Base-by-base conservation (phyloP, 2,113 vertebrate species). In the Sorex fumeus region DNA sequence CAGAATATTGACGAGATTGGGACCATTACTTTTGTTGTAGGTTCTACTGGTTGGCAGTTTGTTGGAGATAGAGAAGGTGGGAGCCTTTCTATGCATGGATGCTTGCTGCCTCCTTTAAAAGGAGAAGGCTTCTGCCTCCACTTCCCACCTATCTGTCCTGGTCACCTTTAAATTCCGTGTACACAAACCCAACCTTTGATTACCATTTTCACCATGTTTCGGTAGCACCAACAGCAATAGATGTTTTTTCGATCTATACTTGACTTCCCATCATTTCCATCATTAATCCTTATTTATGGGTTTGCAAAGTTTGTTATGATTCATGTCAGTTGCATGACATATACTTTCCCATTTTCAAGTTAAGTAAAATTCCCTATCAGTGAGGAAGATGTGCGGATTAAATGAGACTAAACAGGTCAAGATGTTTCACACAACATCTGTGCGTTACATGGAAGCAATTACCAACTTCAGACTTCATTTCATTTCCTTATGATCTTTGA, bases 401-500 rank as follows among this genome's bases (percentile, higher is more conserved):
- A 32, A 18, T 2, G 43, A 66, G 62, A 62, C 19, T 18, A 77
- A 13, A 16, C 34, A 25, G 23, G 8, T 34, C 19, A 53, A 69
- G 10, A 15, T 34, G 18, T 12, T 53, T 16, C 40, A n/a, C 32
- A 27, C 0, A 30, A 5, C 25, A 19, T 6, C 10, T 36, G 53
- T 0, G 4, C 30, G 19, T 15, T 45, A 3, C 5, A 0, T 32
- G 10, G 28, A 18, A 45, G 50, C 16, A 6, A 25, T 3, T 32
- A 32, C 64, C 64, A 2, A 0, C 0, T 1, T 28, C 11, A 67
- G 19, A 13, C 8, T 11, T 13, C 10, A 4, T 12, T 27, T 43
- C 34, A 77, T 80, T 36, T 8, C 8, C 40, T 67, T 27, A 2
- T 8, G 25, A 62, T 12, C 16, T 34, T 45, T 79, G 13, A 77